phyloP scores from a whole-genome alignment of 2,797 vertebrate genomes.

The Botia almorhae region DNA sequence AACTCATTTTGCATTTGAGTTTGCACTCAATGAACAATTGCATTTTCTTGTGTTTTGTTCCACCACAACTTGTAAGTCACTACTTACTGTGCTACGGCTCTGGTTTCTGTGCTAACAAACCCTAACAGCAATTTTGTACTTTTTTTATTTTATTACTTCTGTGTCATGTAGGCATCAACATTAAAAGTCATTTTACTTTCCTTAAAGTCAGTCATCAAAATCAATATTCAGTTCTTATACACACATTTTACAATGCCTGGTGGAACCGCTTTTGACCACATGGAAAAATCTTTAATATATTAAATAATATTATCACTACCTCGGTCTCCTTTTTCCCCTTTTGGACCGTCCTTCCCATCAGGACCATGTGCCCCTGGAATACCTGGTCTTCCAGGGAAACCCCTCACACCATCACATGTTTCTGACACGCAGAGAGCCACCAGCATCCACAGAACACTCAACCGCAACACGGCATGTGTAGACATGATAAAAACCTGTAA shows the following conservation, averaged over 20 bases:
- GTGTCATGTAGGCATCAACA: too few species aligned
- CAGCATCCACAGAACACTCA: conserved; percentile 54
- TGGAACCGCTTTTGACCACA: not conserved
- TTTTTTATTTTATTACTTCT: too few species aligned
- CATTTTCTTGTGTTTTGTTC: too few species aligned
- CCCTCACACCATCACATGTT: conserved; percentile 65
- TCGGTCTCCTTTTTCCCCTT: conserved; percentile 68
- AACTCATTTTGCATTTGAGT: too few species aligned
- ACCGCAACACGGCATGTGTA: conserved; percentile 37
- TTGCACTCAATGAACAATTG: too few species aligned
- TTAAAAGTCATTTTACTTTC: too few species aligned
- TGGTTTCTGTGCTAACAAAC: too few species aligned
- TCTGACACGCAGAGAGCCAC: conserved; percentile 52
- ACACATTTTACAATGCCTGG: not conserved
- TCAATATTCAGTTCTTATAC: not conserved
- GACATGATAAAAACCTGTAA: conserved; percentile 45
- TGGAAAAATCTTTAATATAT: not conserved
- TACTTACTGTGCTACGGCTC: too few species aligned
- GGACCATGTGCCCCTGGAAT: conserved; percentile 73
- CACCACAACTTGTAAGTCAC: too few species aligned
- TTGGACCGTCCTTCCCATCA: conserved; percentile 75
- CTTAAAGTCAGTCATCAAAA: not conserved
- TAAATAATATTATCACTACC: conserved; percentile 44
- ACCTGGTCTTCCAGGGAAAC: conserved; percentile 76
- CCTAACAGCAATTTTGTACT: too few species aligned